Conservation (phyloP, 1,140 invertebrate species). For the Drosophila parabipectinata region DNA sequence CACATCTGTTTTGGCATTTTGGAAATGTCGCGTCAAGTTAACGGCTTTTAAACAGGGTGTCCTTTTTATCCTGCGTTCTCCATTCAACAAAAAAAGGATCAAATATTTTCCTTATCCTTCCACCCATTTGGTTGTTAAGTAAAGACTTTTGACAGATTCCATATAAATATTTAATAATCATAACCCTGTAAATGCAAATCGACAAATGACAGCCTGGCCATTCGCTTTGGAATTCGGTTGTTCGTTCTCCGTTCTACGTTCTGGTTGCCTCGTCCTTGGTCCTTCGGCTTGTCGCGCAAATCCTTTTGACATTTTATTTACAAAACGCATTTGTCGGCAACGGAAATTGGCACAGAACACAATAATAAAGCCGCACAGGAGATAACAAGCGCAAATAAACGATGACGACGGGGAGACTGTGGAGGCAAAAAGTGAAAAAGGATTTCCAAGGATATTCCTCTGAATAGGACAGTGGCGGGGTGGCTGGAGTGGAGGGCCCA, state of each 20-base stretch:
- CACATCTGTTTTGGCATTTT: constrained; percentile 62
- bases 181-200: constrained; percentile 32
- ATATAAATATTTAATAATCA: neutral
- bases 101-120: neutral
- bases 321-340: constrained; percentile 76
- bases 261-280: neutral
- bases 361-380: constrained; percentile 71
- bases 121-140: neutral
- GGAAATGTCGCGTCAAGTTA: constrained; percentile 33
- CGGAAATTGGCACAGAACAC: constrained; percentile 76
- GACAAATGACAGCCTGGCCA: constrained; percentile 17
- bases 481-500: no score
- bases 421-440: constrained; percentile 14
- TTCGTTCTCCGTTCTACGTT: neutral
- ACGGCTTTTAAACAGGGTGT: constrained; percentile 26
- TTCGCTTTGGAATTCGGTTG: constrained; percentile 4
- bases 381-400: constrained; percentile 53
- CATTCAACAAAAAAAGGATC: neutral
- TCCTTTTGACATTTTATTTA: constrained; percentile 80
- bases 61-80: neutral
- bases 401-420: constrained; percentile 15
- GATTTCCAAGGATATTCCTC: constrained; percentile 21
- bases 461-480: neutral
- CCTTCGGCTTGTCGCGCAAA: constrained; percentile 53
- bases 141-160: neutral